Percentiles rank a stretch among this genome's conserved stretches.
Conservation (phyloP, 2,113 vertebrate genomes). For the Rhodinocichla rosea region DNA sequence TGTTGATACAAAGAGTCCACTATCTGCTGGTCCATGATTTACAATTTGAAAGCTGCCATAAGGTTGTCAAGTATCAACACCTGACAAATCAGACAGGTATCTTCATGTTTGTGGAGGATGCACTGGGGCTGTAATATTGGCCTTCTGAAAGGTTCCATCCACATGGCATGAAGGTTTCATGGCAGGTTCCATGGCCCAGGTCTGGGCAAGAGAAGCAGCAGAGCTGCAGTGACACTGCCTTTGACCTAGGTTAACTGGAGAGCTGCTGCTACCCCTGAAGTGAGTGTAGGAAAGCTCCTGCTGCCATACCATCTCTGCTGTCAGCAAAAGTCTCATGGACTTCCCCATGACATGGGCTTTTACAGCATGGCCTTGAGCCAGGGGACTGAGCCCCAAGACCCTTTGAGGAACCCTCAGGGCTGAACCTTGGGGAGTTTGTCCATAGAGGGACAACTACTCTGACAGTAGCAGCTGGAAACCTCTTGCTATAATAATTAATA, state of each 20-base stretch:
- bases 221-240: neutral
- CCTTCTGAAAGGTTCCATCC: too few species aligned
- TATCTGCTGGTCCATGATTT: accelerated
- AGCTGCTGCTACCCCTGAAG: accelerated
- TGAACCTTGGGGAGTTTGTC: neutral
- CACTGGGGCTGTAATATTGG: neutral
- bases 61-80: neutral
- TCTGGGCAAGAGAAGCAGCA: neutral
- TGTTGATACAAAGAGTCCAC: neutral
- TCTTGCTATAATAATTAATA: neutral
- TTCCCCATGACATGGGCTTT: neutral
- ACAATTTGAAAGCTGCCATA: neutral
- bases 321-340: neutral
- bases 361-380: neutral
- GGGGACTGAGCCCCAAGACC: neutral
- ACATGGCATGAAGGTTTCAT: accelerated
- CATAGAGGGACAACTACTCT: neutral
- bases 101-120: neutral
- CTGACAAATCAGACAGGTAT: neutral
- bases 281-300: neutral
- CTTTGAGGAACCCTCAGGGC: neutral
- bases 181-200: neutral
- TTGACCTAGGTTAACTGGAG: neutral
- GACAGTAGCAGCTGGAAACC: neutral
- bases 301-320: neutral